A percentile compares a stretch with the other conserved stretches of the same genome.
Conservation (phyloP, 2,888 invertebrate genomes). For the Harpagoxenus sublaevis region DNA sequence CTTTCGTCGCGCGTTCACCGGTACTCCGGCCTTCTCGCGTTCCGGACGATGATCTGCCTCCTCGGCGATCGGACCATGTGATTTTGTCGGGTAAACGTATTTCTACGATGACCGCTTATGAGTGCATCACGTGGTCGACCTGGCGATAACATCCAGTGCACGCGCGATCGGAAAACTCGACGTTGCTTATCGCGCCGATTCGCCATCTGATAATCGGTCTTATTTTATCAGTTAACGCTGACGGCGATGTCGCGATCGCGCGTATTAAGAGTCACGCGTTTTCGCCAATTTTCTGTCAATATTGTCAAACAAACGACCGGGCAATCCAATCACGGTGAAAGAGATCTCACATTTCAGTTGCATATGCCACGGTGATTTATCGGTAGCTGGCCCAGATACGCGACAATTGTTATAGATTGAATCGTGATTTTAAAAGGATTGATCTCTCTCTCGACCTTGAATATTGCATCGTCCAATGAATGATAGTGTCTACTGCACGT, state of each 20-base stretch:
- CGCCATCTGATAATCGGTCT: neutral
- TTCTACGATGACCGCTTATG: neutral
- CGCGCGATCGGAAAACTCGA: neutral
- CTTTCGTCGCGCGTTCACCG: conserved; percentile 73
- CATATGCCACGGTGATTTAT: conserved; percentile 64
- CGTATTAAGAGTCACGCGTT: neutral
- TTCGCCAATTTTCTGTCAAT: neutral
- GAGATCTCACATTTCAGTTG: conserved; percentile 59
- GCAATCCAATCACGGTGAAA: conserved; percentile 30
- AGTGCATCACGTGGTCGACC: conserved; percentile 21
- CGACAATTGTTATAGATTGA: conserved; percentile 44
- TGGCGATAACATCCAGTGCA: conserved; percentile 12
- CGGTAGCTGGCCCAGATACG: conserved; percentile 65
- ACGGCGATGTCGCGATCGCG: neutral
- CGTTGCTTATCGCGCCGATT: neutral
- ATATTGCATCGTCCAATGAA: conserved; percentile 47
- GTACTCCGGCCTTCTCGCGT: conserved; percentile 62
- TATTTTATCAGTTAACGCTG: neutral
- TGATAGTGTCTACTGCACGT: conserved; percentile 39
- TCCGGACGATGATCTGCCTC: conserved; percentile 53
- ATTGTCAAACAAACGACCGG: conserved; percentile 23
- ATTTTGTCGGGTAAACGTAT: conserved; percentile 60
- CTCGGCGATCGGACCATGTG: conserved; percentile 67
- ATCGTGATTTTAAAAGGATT: conserved; percentile 44
- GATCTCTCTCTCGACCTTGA: conserved; percentile 55